These are phyloP conservation scores for Cetoscarus ocellatus DNA, from an alignment of 2,797 vertebrate species.

Conservation along the genomic window DNA sequence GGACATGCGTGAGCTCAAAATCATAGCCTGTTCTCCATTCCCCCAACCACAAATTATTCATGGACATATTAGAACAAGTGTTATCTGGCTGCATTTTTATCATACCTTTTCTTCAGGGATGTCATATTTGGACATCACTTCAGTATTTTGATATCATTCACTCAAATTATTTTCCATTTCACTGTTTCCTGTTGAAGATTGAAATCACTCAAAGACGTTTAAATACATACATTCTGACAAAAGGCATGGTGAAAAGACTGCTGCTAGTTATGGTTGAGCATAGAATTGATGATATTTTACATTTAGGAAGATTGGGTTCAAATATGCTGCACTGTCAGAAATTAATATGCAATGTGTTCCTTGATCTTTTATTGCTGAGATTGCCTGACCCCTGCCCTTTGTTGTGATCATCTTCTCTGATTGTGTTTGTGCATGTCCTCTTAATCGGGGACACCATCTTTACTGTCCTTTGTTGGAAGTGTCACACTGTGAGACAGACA, in stretches of 20 bases:
- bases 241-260: conserved; percentile 1
- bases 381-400: background rate
- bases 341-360: background rate
- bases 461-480: conserved; percentile 41
- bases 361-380: background rate
- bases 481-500: conserved; percentile 26
- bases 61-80: conserved; percentile 63
- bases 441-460: conserved; percentile 18
- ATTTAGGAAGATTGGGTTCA: conserved; percentile 3
- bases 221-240: conserved; percentile 8
- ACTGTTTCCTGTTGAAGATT: conserved; percentile 22
- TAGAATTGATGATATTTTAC: no score
- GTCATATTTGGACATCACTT: conserved; percentile 36
- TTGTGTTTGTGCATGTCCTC: conserved; percentile 23
- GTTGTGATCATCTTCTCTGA: conserved; percentile 11
- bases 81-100: conserved; percentile 56
- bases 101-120: conserved; percentile 42
- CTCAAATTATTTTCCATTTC: conserved; percentile 29
- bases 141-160: conserved; percentile 23
- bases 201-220: background rate
- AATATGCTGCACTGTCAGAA: background rate
- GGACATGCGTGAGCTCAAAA: conserved; percentile 75
- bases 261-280: background rate
- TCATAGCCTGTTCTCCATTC: conserved; percentile 70
- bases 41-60: conserved; percentile 77